Base-by-base conservation (phyloP, 2,113 vertebrate genomes). In the Xiphophorus maculatus region DNA sequence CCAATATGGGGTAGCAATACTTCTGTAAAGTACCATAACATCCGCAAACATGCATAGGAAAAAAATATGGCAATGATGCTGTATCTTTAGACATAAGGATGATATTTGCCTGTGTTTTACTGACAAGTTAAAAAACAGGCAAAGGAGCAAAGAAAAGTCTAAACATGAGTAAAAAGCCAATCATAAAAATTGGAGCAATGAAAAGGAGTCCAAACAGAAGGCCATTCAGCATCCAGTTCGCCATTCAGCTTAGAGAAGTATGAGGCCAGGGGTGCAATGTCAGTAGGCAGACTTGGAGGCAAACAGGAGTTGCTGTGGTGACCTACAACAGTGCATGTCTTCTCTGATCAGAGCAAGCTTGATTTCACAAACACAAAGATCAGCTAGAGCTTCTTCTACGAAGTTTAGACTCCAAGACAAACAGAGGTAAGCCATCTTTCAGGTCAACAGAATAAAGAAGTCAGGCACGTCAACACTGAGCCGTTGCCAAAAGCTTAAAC, bases 271-370 rank as follows among this genome's bases (percentile, higher is more conserved):
- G 88, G 83, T 91, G 89, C 85, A 86, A 86, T 87, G 88, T 88
- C 85, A 85, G 76, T 80, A 79, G 83, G 78, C 74, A 79, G 78
- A 87, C 84, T 91, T 37, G 2, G 90, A 87, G 87, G 74, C 83
- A 92, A 93, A 93, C 88, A 94, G 86, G 77, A 22, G 86, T 94
- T 93, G 86, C 93, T 88, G 84, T 90, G 91, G 92, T 78, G 83
- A 94, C 89, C 63, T 76, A 92, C 87, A 92, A 88, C 81, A 71
- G 72, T 81, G 67, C 42, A 29, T 85, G 85, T 68, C 91, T 90
- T 87, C 78, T 88, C 76, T 69, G 76, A 92, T 95, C 86, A 90
- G 66, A 79, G 71, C 85, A 91, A 14, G 89, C 82, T 84, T 92
- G 85, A 74, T 85, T 94, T 92, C 85, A 93, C 85, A 90, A 29